Conservation (phyloP, 2,888 invertebrate genomes). For the Eupithecia pulchellata region DNA sequence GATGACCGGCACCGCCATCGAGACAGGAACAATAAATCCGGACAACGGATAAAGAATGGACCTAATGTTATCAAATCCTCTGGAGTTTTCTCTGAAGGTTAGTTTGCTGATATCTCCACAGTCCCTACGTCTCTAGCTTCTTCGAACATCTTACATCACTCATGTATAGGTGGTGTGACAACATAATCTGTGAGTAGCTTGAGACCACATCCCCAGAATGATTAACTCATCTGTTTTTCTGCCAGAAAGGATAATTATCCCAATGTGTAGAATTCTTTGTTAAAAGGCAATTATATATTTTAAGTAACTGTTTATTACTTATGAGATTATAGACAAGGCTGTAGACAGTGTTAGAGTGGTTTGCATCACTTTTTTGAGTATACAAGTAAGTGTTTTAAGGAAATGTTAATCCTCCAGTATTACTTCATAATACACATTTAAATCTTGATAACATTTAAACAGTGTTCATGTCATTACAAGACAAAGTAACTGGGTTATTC, state of each 20-base stretch:
- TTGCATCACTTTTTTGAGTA: too few species aligned
- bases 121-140: background rate
- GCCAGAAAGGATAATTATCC: too few species aligned
- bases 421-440: too few species aligned
- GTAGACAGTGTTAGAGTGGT: too few species aligned
- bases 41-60: constrained; percentile 66
- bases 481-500: background rate
- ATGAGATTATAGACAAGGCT: too few species aligned
- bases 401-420: too few species aligned
- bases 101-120: background rate
- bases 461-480: background rate
- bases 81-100: constrained; percentile 83
- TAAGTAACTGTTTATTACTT: too few species aligned
- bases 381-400: too few species aligned
- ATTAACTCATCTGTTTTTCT: too few species aligned
- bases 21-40: constrained; percentile 66
- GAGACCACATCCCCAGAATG: background rate
- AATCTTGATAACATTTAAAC: background rate
- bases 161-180: background rate
- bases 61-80: constrained; percentile 74
- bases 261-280: too few species aligned
- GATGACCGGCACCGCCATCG: constrained; percentile 61
- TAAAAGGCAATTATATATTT: too few species aligned
- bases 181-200: background rate
- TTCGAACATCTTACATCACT: background rate